These are phyloP conservation scores for Dryococelus australis DNA, from an alignment of 2,888 invertebrate genomes.

Conservation along the genomic window DNA sequence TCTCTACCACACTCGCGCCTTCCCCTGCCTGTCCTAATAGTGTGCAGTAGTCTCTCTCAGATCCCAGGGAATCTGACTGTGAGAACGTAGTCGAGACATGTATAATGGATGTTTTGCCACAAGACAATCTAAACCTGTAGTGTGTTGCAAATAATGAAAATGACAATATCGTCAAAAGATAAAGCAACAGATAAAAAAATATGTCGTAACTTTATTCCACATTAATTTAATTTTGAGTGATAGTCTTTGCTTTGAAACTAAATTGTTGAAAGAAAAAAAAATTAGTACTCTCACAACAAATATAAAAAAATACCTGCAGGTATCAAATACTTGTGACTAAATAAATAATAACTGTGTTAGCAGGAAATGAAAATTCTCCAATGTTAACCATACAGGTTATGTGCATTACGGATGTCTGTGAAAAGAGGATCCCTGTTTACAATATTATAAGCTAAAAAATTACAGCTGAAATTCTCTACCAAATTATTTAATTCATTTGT, in stretches of 20 bases:
- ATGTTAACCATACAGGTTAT: too few relatives aligned
- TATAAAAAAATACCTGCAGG: not conserved
- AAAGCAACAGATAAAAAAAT: slow-evolving; percentile 41
- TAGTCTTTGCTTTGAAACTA: not conserved
- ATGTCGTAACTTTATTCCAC: not conserved
- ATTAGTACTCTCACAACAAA: not conserved
- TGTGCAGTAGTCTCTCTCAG: not conserved
- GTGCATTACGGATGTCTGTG: too few relatives aligned
- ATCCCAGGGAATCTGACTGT: not conserved
- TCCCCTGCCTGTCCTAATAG: not conserved
- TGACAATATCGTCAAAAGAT: slow-evolving; percentile 43
- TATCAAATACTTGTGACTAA: not conserved
- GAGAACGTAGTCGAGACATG: not conserved
- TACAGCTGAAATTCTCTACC: too few relatives aligned
- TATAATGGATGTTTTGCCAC: slow-evolving; percentile 41
- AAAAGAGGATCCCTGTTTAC: too few relatives aligned
- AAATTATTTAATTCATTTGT: too few relatives aligned
- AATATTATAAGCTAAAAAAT: too few relatives aligned
- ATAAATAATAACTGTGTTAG: not conserved
- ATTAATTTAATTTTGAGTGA: not conserved
- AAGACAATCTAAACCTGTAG: slow-evolving; percentile 44
- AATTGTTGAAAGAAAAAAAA: not conserved
- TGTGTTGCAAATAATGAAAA: slow-evolving; percentile 40
- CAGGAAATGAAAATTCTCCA: too few relatives aligned
- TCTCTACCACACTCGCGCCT: not conserved